Conservation (phyloP, 2,113 vertebrate genomes). For the Prunella fulvescens region DNA sequence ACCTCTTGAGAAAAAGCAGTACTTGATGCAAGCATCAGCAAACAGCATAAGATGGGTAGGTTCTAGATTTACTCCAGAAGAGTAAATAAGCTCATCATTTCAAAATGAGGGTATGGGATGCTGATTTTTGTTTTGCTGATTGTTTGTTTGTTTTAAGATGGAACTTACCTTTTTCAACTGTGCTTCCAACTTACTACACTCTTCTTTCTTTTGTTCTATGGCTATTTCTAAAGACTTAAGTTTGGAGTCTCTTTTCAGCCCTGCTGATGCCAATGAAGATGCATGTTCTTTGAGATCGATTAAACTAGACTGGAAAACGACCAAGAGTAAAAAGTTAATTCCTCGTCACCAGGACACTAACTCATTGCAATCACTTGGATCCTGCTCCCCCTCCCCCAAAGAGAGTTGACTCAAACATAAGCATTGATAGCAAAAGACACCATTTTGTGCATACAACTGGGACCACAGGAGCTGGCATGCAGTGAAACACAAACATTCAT, state of each 20-base stretch:
- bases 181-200: conserved; percentile 98
- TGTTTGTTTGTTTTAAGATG: not conserved
- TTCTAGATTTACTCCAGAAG: conserved; percentile 34
- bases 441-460: not conserved
- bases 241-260: conserved; percentile 97
- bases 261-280: conserved; percentile 92
- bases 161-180: conserved; percentile 89
- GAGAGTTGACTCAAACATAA: not conserved
- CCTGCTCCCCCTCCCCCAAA: conserved; percentile 38
- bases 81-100: not conserved
- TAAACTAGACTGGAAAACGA: conserved; percentile 88
- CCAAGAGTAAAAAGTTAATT: conserved; percentile 63
- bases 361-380: not conserved
- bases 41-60: conserved; percentile 34
- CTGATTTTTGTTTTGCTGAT: not conserved
- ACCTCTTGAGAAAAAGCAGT: conserved; percentile 26
- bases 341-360: not conserved
- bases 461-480: not conserved
- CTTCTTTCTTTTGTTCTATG: conserved; percentile 99
- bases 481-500: not conserved
- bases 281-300: conserved; percentile 98
- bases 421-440: not conserved
- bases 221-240: conserved; percentile 98
- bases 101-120: not conserved
- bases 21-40: conserved; percentile 67